Base-by-base conservation (phyloP, 2,797 vertebrate species). In the Decapterus maruadsi region DNA sequence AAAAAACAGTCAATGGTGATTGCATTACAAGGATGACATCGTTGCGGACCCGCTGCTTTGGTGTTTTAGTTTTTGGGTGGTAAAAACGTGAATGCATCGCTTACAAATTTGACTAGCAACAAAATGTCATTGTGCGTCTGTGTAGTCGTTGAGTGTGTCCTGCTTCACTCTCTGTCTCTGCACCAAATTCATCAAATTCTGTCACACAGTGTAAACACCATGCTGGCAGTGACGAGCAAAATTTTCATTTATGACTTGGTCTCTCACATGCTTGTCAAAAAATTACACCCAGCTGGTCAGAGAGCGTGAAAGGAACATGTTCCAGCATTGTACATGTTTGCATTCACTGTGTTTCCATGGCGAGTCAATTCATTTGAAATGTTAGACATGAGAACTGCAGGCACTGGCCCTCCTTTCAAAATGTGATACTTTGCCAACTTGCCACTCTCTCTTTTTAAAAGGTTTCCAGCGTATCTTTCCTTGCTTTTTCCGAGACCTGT, bases 11-110 rank as follows among this genome's bases (percentile, higher is more conserved):
- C 68, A 70, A 42, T 43, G 69, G 82, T 80, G 88, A 91, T 90
- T 91, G 78, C 84, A 66, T 90, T 89, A 86, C 86, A 90, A 71
- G 82, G 76, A 83, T 83, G 85, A 86, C 80, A 85, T 85, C 19
- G 74, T 75, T 65, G 74, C 50, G 48, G 79, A 68, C 34, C 43
- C 31, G 3, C n/a, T 50, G 80, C 83, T 83, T 78, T 82, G 68
- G 75, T 81, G 62, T 80, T 78, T 65, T 38, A 74, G 16, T 36
- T 73, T 82, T 77, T 86, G 70, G 82, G 78, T 75, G 78, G 81
- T 78, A 81, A 76, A 83, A 78, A 62, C 31, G 55, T 62, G 40
- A 79, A 85, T 65, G 61, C 70, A 68, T 72, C 20, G 67, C 61
- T 61, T 77, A 38, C 51, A 81, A 75, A 59, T 74, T 64, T 3